Percentiles rank a stretch among this genome's conserved stretches.
Conservation (phyloP, 2,113 vertebrate genomes). For the Psilopsiagon aurifrons region DNA sequence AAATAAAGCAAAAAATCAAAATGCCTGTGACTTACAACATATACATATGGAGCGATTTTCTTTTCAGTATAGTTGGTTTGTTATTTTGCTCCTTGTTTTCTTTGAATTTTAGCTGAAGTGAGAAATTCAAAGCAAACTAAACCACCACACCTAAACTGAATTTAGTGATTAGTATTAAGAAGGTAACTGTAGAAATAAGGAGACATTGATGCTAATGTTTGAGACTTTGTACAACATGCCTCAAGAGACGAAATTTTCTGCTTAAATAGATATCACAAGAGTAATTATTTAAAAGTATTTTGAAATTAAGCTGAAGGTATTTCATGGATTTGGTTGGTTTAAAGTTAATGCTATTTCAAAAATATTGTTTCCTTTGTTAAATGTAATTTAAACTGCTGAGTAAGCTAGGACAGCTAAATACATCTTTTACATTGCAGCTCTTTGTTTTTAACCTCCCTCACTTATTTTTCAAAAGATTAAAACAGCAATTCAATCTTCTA, state of each 20-base stretch:
- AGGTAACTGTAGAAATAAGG: background rate
- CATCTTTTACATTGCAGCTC: background rate
- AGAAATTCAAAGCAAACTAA: background rate
- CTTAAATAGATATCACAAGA: background rate
- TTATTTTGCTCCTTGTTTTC: background rate
- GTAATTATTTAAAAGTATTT: conserved; percentile 5
- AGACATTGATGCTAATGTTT: background rate
- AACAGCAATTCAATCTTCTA: background rate
- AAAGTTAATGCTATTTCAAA: conserved; percentile 9
- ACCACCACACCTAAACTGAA: background rate
- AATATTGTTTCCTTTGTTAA: background rate
- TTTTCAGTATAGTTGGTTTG: background rate
- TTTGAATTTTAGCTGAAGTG: background rate
- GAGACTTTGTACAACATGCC: background rate
- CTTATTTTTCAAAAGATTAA: background rate
- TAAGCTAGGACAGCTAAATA: background rate
- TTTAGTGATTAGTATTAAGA: background rate
- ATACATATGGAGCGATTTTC: background rate
- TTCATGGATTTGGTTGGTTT: conserved; percentile 8
- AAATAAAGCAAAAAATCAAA: background rate
- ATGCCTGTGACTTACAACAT: accelerated
- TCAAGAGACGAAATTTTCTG: background rate
- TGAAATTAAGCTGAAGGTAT: background rate
- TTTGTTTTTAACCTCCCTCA: background rate
- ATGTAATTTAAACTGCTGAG: background rate